These are phyloP conservation scores for Alethe diademata DNA, from an alignment of 2,113 vertebrate species.

Conservation along the genomic window DNA sequence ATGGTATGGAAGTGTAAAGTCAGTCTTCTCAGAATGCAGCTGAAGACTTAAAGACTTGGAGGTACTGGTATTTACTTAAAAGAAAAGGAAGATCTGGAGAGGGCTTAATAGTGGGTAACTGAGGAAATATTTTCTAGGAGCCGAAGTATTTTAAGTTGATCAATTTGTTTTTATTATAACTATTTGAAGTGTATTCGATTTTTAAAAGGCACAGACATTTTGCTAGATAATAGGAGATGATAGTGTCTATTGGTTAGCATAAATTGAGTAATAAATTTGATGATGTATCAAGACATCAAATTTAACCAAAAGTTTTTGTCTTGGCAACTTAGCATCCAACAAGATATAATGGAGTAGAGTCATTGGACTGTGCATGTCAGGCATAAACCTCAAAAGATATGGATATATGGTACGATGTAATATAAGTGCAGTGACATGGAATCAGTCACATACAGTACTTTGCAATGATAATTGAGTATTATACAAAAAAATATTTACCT, in stretches of 20 bases:
- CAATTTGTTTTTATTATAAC: not conserved
- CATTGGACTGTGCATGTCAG: not conserved
- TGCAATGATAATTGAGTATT: not conserved
- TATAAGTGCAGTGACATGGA: not conserved
- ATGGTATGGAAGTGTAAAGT: not conserved
- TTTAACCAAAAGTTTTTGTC: not conserved
- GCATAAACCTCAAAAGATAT: not conserved
- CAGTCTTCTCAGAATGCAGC: not conserved
- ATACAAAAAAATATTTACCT: not conserved
- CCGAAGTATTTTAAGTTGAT: not conserved
- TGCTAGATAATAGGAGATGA: not conserved
- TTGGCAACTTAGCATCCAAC: not conserved
- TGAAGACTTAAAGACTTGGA: not conserved
- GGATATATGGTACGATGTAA: not conserved
- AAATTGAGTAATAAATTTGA: not conserved
- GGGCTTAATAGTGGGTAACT: rapidly evolving
- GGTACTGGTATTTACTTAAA: not conserved
- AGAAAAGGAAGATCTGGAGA: not conserved
- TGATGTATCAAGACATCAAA: not conserved
- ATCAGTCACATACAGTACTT: not conserved
- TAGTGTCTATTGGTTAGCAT: not conserved
- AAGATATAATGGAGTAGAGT: not conserved
- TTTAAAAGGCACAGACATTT: not conserved
- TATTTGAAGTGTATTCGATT: not conserved
- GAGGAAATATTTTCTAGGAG: not conserved